These are phyloP conservation scores for Harpagifer antarcticus DNA, from an alignment of 2,797 vertebrate species.

Conservation along the genomic window DNA sequence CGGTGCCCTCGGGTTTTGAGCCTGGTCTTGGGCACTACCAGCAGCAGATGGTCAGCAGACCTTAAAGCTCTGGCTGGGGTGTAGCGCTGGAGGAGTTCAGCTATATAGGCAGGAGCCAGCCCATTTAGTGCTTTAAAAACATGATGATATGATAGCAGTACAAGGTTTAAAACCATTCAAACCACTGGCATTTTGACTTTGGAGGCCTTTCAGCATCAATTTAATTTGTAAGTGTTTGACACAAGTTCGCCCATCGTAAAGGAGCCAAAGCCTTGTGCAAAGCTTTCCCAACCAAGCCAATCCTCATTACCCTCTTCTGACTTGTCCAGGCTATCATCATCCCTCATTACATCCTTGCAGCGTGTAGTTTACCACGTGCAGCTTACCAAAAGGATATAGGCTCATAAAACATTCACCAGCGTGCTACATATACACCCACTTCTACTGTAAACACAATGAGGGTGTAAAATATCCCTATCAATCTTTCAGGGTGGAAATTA, in stretches of 20 bases:
- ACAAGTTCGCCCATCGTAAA: neutral
- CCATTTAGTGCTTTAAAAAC: no score
- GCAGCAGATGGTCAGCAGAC: no score
- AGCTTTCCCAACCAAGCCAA: constrained; percentile 24
- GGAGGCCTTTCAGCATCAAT: constrained; percentile 25
- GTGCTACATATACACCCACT: constrained; percentile 35
- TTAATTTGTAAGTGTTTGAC: constrained; percentile 5
- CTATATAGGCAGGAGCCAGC: no score
- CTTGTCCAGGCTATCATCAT: constrained; percentile 46
- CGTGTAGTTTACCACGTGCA: constrained; percentile 38
- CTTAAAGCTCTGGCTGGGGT: no score
- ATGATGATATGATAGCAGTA: constrained; percentile 3
- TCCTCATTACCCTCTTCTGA: constrained; percentile 38
- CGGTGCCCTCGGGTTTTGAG: no score
- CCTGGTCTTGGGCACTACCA: no score
- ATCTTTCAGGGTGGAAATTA: constrained; percentile 66
- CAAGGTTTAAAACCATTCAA: constrained; percentile 10
- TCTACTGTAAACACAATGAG: constrained; percentile 39
- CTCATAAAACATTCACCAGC: constrained; percentile 71
- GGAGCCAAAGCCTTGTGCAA: constrained; percentile 37
- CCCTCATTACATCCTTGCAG: constrained; percentile 56
- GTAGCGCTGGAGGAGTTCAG: no score
- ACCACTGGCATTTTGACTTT: constrained; percentile 8
- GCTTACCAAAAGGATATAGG: constrained; percentile 35
- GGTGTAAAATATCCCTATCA: constrained; percentile 66